Percentiles rank a stretch among this genome's conserved stretches.
Evolutionary conservation across 2,888 invertebrate species (phyloP).

Genomic region (Himalopsyche japonica): DNA sequence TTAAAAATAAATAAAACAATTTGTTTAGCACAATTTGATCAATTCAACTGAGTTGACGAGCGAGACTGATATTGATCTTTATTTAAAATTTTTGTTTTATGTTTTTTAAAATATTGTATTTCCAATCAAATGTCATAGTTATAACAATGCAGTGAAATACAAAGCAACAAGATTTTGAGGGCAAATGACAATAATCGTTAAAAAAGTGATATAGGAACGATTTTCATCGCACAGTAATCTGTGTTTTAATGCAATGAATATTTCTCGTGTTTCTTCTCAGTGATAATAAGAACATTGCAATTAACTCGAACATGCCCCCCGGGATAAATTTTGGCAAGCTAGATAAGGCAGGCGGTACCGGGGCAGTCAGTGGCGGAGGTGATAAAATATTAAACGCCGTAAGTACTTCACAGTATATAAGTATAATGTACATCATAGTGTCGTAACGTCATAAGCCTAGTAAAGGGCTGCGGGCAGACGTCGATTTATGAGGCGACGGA

Average conservation of each 20-base stretch:
- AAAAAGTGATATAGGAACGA: not conserved
- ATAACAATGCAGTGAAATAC: too few relatives aligned
- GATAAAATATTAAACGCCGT: not conserved
- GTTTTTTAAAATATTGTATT: too few relatives aligned
- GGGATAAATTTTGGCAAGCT: not conserved
- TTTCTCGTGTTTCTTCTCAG: not conserved
- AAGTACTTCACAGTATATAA: not conserved
- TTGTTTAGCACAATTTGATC: too few relatives aligned
- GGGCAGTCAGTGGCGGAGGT: not conserved
- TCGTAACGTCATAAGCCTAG: not conserved
- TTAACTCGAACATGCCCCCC: not conserved
- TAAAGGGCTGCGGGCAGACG: not conserved
- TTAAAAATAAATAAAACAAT: too few relatives aligned
- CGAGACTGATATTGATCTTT: too few relatives aligned
- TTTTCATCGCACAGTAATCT: not conserved
- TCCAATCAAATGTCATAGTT: too few relatives aligned
- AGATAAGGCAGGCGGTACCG: not conserved
- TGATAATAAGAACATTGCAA: not conserved
- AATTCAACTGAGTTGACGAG: too few relatives aligned
- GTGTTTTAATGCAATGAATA: not conserved
- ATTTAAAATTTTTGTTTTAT: too few relatives aligned
- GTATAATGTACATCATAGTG: not conserved
- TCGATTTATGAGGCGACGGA: not conserved
- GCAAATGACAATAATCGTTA: too few relatives aligned
- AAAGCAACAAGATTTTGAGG: too few relatives aligned